Conservation (phyloP, 1,140 invertebrate genomes). For the Ooceraea biroi region DNA sequence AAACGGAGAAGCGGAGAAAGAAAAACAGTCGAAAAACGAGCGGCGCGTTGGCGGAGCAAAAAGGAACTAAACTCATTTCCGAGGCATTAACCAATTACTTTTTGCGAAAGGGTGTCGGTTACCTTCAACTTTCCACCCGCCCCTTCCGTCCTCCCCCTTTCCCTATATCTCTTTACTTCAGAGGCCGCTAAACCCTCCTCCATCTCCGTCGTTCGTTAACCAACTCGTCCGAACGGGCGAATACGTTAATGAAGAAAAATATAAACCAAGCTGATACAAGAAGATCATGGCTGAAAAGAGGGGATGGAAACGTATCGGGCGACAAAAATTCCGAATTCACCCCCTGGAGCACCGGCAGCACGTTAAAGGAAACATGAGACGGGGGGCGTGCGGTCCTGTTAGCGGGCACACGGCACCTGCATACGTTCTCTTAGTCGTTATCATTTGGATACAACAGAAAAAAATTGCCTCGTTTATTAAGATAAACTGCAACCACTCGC, state of each 20-base stretch:
- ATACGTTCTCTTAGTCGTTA: not conserved
- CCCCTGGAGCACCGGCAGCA: conserved; percentile 11
- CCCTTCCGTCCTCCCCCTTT: conserved; percentile 46
- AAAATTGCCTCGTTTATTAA: not conserved
- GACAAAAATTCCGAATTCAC: conserved; percentile 58
- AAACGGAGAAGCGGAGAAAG: conserved; percentile 61
- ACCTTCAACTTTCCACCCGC: conserved; percentile 78
- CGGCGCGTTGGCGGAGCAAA: conserved; percentile 77
- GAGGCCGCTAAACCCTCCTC: conserved; percentile 59
- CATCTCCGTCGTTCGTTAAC: conserved; percentile 71
- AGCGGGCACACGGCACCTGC: not conserved
- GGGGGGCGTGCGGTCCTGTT: not conserved
- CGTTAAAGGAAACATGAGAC: conserved; percentile 34
- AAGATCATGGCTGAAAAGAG: not conserved
- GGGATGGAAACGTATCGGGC: conserved; percentile 17
- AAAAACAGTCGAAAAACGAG: conserved; percentile 75
- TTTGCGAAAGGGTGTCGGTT: conserved; percentile 85
- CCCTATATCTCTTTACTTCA: conserved; percentile 48
- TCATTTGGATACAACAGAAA: not conserved
- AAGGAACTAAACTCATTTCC: conserved; percentile 86
- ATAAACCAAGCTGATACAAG: conserved; percentile 56
- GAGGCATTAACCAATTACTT: conserved; percentile 86
- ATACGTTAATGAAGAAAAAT: conserved; percentile 78
- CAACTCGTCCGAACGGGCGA: conserved; percentile 62
- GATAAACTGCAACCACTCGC: conserved; percentile 1